Percentiles rank a stretch among this genome's conserved stretches.
phyloP scores from a whole-genome alignment of 2,888 invertebrate genomes.

The Agonopterix arenella region DNA sequence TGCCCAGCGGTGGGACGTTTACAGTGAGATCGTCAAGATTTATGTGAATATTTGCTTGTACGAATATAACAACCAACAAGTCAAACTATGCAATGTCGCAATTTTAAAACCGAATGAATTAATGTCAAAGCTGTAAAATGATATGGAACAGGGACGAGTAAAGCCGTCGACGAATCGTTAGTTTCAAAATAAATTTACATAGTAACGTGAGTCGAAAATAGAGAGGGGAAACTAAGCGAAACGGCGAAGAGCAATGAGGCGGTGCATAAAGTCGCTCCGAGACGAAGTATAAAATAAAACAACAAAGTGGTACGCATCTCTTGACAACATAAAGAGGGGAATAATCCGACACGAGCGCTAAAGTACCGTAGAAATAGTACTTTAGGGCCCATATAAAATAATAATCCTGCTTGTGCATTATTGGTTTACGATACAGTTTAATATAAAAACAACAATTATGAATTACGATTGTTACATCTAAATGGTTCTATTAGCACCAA shows the following conservation, averaged over 20 bases:
- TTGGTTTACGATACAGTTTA: slow-evolving; percentile 34
- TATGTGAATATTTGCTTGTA: too few species aligned
- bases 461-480: slow-evolving; percentile 13
- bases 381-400: slow-evolving; percentile 62
- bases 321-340: slow-evolving; percentile 59
- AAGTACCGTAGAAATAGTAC: slow-evolving; percentile 50
- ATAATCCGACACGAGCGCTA: slow-evolving; percentile 59
- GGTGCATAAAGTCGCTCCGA: slow-evolving; percentile 67
- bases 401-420: slow-evolving; percentile 50
- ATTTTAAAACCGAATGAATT: slow-evolving; percentile 6
- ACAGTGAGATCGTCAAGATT: too few species aligned
- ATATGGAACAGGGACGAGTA: slow-evolving; percentile 20
- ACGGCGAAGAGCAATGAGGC: slow-evolving; percentile 71
- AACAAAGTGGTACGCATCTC: slow-evolving; percentile 72
- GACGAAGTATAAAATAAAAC: slow-evolving; percentile 74
- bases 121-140: neutral
- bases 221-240: slow-evolving; percentile 68
- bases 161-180: slow-evolving; percentile 34
- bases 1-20: too few species aligned
- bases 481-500: slow-evolving; percentile 23
- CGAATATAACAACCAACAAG: too few species aligned
- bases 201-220: slow-evolving; percentile 69
- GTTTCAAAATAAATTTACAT: slow-evolving; percentile 63
- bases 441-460: slow-evolving; percentile 20
- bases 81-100: neutral